Evolutionary conservation across 2,797 vertebrate genomes (phyloP), one percentile per base, ranked within the genome.

Genomic region (Galago senegalensis): DNA sequence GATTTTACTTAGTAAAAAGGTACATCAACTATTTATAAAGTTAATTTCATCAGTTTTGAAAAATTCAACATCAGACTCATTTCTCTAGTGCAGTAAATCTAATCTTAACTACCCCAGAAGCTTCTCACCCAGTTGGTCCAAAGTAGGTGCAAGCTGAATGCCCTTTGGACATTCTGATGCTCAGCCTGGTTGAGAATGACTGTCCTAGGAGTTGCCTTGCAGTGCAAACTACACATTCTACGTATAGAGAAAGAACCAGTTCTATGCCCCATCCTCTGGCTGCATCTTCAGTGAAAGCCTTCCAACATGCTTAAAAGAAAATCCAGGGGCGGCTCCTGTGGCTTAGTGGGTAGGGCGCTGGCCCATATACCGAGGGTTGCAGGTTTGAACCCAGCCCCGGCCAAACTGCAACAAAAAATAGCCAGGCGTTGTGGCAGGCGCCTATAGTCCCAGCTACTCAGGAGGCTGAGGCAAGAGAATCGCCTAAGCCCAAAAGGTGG

Each of bases 1-100:
- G 84, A 79, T 79, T 72, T 79, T 72, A 73, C 49, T 75, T 76
- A 49, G 34, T 89, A 67, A 89, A 89, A 94, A 77, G 60, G 7
- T 8, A 84, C 4, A 80, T 90, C 63, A 95, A 96, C 84, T 85
- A 86, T 89, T 91, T 75, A 89, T 89, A 95, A 95, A 95, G 40
- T 92, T 82, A 87, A 70, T 92, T 96, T 94, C 86, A 88, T 90
- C 87, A 43, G 21, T 27, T 90, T 75, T 92, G 65, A 90, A 96
- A 94, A 94, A 76, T 85, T 92, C 21, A 84, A 87, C 86, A 92
- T 49, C 40, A 95, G 49, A 72, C 25, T 96, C 23, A 60, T 61
- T 94, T 76, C 21, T 84, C 81, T 49, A 76, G 34, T 81, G 3
- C 31, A 94, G 23, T 90, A 75, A 90, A 90, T 91, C 89, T 79